Evolutionary conservation across 2,797 vertebrate genomes (phyloP), one percentile per base, ranked within the genome.

Genomic region (Sarcophilus harrisii): DNA sequence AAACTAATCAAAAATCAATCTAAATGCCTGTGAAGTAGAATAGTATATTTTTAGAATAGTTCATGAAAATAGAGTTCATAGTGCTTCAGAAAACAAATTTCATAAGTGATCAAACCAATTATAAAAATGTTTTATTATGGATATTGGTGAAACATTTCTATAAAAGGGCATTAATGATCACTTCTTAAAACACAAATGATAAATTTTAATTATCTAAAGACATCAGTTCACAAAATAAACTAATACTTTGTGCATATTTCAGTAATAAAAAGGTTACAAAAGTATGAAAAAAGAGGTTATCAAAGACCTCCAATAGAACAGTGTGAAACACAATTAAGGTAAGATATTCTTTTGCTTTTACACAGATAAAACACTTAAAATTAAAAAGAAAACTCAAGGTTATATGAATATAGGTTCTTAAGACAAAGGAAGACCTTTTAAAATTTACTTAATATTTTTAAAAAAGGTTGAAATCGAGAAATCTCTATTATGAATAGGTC

Each of bases 381-480:
- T 57, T 90, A 27, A 58, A 91, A 81, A 45, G 18, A 73, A 81
- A 81, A 81, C 3, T 81, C 73, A 81, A 73, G 1, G n/a, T 5
- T 16, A 73, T 2, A 0, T 91, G 92, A 97, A 93, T 16, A 93
- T 95, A 96, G 3, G 55, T 95, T 95, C 55, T 57, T 90, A 97
- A 90, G 0, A 0, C 13, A 92, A 95, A 14, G 95, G 93, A 89
- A 89, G 95, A 96, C 3, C 3, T 81, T 93, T 81, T 81, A 24
- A 96, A 90, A 94, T 94, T 92, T 96, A 90, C 91, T 93, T 91
- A 30, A 94, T 57, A 38, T 32, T 93, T 96, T 52, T 62, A 45
- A 62, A 11, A 91, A 91, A 5, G 58, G 95, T 93, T 94, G 57
- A 98, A 97, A 96, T 91, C 91, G 96, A 58, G 91, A 62, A 32